phyloP scores from a whole-genome alignment of 2,888 invertebrate genomes.

The Ormyrus labotus region DNA sequence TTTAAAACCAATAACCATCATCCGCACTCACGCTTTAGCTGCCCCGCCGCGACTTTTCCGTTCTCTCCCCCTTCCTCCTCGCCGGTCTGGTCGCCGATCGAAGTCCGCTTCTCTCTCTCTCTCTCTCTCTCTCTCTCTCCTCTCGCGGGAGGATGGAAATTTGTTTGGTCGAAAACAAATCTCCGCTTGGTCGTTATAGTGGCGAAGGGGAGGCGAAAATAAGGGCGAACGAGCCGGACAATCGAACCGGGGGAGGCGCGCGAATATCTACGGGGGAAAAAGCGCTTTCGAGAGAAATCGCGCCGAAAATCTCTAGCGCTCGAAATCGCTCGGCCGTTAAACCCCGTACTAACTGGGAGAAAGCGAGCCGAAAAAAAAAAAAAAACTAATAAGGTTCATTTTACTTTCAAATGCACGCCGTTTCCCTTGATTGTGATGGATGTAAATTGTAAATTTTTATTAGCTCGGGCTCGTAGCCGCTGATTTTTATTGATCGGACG shows the following conservation, averaged over 20 bases:
- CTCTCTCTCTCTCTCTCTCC: background rate
- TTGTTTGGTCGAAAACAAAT: constrained; percentile 55
- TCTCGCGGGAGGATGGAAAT: constrained; percentile 35
- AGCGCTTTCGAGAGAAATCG: constrained; percentile 42
- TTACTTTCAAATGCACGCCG: too few species aligned
- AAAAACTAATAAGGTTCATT: too few species aligned
- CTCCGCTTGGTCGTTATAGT: constrained; percentile 29
- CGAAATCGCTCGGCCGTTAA: constrained; percentile 20
- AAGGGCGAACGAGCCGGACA: constrained; percentile 20
- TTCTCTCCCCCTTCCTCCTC: background rate
- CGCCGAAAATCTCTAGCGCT: constrained; percentile 39
- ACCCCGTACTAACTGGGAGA: background rate
- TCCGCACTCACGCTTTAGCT: constrained; percentile 26
- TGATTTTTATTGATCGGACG: too few species aligned
- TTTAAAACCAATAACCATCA: constrained; percentile 55
- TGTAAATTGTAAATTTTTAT: too few species aligned
- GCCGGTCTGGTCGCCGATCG: background rate
- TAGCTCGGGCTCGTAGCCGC: too few species aligned
- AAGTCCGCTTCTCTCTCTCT: background rate
- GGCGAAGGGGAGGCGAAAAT: constrained; percentile 25
- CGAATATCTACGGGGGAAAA: background rate
- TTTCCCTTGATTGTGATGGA: too few species aligned
- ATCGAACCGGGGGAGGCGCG: background rate
- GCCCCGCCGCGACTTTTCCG: constrained; percentile 35
- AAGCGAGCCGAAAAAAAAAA: too few species aligned